These are phyloP conservation scores for Crotalus horridus DNA, from an alignment of 2,113 vertebrate species.

Conservation along the genomic window DNA sequence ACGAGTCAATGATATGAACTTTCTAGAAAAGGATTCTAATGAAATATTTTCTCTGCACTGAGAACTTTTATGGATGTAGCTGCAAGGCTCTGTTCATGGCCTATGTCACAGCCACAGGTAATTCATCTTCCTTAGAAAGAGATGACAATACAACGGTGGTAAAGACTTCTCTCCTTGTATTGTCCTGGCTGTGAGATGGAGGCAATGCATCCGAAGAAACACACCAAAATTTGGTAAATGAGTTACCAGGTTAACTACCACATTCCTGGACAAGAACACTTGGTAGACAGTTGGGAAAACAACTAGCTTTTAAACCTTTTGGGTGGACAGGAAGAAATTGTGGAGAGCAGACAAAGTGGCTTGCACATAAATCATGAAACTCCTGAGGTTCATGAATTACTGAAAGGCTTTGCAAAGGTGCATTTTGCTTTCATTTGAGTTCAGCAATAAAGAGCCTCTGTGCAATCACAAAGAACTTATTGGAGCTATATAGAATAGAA, in stretches of 20 bases:
- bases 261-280: neutral
- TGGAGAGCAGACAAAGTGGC: neutral
- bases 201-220: neutral
- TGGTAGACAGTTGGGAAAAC: neutral
- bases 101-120: conserved; percentile 14
- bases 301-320: neutral
- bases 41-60: neutral
- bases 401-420: neutral
- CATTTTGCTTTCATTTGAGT: conserved; percentile 9
- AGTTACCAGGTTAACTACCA: neutral
- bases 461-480: neutral
- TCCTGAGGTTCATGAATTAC: neutral
- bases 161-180: neutral
- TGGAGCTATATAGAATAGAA: neutral
- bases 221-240: neutral
- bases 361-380: neutral
- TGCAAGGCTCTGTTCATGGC: neutral
- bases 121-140: conserved; percentile 22
- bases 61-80: neutral
- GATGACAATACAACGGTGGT: conserved; percentile 22
- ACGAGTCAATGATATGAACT: neutral
- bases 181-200: neutral
- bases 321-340: neutral
- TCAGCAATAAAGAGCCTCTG: conserved; percentile 1
- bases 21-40: neutral